phyloP scores from a whole-genome alignment of 2,888 invertebrate species.

The Branchellion lobata region DNA sequence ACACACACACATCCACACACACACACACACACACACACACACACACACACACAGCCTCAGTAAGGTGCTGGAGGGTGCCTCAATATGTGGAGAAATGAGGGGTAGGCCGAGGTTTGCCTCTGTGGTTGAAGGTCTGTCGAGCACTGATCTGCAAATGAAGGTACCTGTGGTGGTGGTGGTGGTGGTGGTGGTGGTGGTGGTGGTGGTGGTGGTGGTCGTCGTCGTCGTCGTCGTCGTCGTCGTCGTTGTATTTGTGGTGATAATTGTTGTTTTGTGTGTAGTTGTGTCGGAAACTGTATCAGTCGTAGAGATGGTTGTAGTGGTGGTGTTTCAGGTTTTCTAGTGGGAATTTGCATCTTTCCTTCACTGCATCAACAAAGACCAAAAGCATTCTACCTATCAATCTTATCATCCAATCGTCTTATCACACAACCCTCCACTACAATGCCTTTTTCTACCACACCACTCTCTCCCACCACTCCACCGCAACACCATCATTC shows the following conservation, averaged over 20 bases:
- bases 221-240: not conserved
- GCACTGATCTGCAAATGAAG: conserved; percentile 57
- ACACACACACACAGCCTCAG: conserved; percentile 68
- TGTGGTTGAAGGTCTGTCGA: conserved; percentile 77
- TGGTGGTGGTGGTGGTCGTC: not conserved
- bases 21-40: too few relatives aligned
- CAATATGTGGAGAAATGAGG: conserved; percentile 77
- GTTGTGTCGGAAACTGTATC: not conserved
- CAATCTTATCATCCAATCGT: too few relatives aligned
- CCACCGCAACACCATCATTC: too few relatives aligned
- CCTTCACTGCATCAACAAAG: too few relatives aligned
- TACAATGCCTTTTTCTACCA: not conserved
- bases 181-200: not conserved
- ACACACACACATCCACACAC: too few relatives aligned
- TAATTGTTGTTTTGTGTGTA: not conserved
- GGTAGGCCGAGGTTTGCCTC: conserved; percentile 70
- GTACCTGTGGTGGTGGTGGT: conserved; percentile 50
- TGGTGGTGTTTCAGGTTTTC: too few relatives aligned
- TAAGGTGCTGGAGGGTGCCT: conserved; percentile 85
- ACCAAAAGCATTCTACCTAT: too few relatives aligned
- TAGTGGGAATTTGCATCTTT: too few relatives aligned
- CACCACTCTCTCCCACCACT: not conserved
- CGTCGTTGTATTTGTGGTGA: too few relatives aligned
- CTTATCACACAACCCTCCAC: too few relatives aligned
- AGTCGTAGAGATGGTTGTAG: too few relatives aligned